Evolutionary conservation across 2,888 invertebrate genomes (phyloP).

Genomic region (Chloromyia formosa): DNA sequence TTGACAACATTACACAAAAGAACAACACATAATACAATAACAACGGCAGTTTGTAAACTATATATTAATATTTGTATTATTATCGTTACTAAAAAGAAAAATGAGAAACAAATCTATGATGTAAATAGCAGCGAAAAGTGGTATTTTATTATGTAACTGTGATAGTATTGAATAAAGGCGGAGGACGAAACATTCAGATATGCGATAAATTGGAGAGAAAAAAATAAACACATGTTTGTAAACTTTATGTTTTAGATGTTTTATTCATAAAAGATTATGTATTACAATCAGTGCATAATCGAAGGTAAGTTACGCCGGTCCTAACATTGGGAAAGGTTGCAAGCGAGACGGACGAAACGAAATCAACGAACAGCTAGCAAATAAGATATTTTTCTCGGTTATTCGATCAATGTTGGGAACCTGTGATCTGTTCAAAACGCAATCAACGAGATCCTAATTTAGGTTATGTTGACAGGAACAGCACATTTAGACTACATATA

Average conservation of each 20-base stretch:
- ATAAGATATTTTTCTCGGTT: too few relatives aligned
- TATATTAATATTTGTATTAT: conserved; percentile 23
- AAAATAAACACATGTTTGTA: conserved; percentile 32
- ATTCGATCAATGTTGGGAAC: too few relatives aligned
- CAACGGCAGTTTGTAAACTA: not conserved
- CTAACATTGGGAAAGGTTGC: too few relatives aligned
- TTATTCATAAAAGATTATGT: not conserved
- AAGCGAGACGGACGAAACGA: too few relatives aligned
- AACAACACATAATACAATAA: not conserved
- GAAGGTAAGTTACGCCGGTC: too few relatives aligned
- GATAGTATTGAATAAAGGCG: conserved; percentile 47
- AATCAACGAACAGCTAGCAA: too few relatives aligned
- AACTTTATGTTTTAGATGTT: conserved; percentile 8
- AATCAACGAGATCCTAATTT: too few relatives aligned
- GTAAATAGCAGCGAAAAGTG: conserved; percentile 38
- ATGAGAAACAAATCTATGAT: conserved; percentile 3
- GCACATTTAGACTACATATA: too few relatives aligned
- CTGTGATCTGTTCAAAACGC: too few relatives aligned
- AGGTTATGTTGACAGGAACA: too few relatives aligned
- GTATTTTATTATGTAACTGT: conserved; percentile 50
- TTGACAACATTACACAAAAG: too few relatives aligned
- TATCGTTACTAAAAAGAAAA: conserved; percentile 12
- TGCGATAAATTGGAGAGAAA: conserved; percentile 3
- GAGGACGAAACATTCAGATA: not conserved
- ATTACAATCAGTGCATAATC: too few relatives aligned